Evolutionary conservation across 2,888 invertebrate species (phyloP).

Genomic region (Hypomecis atomaria): DNA sequence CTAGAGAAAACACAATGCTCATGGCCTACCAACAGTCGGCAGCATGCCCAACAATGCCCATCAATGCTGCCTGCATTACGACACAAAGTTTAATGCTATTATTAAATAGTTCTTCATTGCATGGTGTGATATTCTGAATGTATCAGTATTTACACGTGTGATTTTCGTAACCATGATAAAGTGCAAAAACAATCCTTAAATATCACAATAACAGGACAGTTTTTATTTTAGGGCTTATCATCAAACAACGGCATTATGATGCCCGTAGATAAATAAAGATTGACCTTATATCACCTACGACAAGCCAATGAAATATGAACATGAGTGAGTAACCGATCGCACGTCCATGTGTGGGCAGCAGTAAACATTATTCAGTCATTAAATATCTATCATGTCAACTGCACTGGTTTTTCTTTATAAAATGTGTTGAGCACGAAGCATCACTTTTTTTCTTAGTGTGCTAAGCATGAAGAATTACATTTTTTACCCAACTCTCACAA

Average conservation of each 20-base stretch:
- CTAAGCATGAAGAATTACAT: slow-evolving; percentile 13
- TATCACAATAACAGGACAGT: slow-evolving; percentile 1
- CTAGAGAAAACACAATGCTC: no score
- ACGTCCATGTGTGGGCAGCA: slow-evolving; percentile 6
- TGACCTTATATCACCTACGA: slow-evolving; percentile 12
- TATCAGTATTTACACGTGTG: no score
- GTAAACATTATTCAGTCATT: slow-evolving; percentile 11
- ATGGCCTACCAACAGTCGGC: no score
- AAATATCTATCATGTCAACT: slow-evolving; percentile 15
- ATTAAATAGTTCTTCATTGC: no score
- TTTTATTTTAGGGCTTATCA: slow-evolving; percentile 11
- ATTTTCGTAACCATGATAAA: no score
- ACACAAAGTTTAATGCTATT: no score
- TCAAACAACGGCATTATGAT: slow-evolving; percentile 5
- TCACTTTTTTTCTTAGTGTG: slow-evolving; percentile 19
- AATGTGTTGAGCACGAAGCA: slow-evolving; percentile 22
- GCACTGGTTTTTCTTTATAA: slow-evolving; percentile 19
- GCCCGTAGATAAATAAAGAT: slow-evolving; percentile 10
- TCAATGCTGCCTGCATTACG: no score
- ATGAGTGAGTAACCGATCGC: slow-evolving; percentile 13
- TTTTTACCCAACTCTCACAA: slow-evolving; percentile 37
- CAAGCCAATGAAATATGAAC: slow-evolving; percentile 8
- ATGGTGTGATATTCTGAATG: no score
- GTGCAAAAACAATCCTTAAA: neutral
- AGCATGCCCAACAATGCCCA: no score